These are phyloP conservation scores for Anniella stebbinsi DNA, from an alignment of 2,797 vertebrate species.

Conservation along the genomic window DNA sequence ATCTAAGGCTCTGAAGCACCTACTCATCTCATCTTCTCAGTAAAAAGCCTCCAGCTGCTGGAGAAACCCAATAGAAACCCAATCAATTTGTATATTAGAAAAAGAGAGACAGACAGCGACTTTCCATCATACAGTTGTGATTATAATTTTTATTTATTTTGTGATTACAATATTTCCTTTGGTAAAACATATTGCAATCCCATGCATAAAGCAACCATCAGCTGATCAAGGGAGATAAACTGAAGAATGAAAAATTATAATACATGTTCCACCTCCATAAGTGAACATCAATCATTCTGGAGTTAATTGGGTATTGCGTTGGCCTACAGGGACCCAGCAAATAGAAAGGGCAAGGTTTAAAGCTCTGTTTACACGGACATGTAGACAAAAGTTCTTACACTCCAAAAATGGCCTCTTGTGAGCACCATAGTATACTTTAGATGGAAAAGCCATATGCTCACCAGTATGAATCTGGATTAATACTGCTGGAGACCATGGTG, in stretches of 20 bases:
- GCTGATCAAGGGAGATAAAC: slow-evolving; percentile 75
- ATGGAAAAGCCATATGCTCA: slow-evolving; percentile 37
- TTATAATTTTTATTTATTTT: slow-evolving; percentile 64
- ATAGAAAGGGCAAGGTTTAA: slow-evolving; percentile 67
- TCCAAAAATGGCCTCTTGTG: slow-evolving; percentile 44
- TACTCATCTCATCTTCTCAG: slow-evolving; percentile 39
- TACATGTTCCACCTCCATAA: slow-evolving; percentile 62
- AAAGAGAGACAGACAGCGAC: slow-evolving; percentile 38
- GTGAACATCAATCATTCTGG: slow-evolving; percentile 69
- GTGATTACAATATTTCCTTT: slow-evolving; percentile 61
- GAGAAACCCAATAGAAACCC: slow-evolving; percentile 17
- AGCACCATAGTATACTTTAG: slow-evolving; percentile 45
- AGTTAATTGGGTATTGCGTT: slow-evolving; percentile 67
- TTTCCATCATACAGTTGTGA: slow-evolving; percentile 59
- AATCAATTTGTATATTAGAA: slow-evolving; percentile 35
- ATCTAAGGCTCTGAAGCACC: slow-evolving; percentile 46
- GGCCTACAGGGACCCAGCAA: slow-evolving; percentile 53
- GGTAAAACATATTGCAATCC: slow-evolving; percentile 59
- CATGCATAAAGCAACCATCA: slow-evolving; percentile 62
- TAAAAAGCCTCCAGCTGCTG: slow-evolving; percentile 42
- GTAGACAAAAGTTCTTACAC: slow-evolving; percentile 34
- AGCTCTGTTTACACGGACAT: slow-evolving; percentile 44
- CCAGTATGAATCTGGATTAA: slow-evolving; percentile 48
- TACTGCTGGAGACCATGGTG: slow-evolving; percentile 34
- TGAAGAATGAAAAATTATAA: slow-evolving; percentile 69